A percentile compares a stretch with the other conserved stretches of the same genome.
Evolutionary conservation across 2,888 invertebrate genomes (phyloP).

Genomic region (Unio delphinus): DNA sequence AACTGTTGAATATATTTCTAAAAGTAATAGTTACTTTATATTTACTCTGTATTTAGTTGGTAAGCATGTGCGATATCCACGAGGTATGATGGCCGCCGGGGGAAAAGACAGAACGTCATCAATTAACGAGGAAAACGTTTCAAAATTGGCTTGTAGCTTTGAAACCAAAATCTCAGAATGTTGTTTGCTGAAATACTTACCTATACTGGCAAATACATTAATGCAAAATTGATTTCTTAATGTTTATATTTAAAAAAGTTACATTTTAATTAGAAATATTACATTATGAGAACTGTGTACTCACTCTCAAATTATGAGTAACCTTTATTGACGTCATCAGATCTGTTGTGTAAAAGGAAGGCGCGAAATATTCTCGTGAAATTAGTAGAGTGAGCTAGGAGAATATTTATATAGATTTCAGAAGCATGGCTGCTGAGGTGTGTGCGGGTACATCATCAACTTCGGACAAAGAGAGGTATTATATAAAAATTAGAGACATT

Average conservation of each 20-base stretch:
- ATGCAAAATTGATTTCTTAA: too few species aligned
- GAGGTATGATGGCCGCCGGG: constrained; percentile 63
- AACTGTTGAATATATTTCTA: too few species aligned
- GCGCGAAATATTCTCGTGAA: constrained; percentile 44
- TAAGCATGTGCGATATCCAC: constrained; percentile 41
- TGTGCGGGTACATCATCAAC: constrained; percentile 39
- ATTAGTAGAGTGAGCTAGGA: too few species aligned
- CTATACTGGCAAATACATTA: too few species aligned
- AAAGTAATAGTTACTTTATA: too few species aligned
- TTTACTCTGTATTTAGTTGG: too few species aligned
- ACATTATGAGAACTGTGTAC: too few species aligned
- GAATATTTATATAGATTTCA: constrained; percentile 1
- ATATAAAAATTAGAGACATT: too few species aligned
- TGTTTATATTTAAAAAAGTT: too few species aligned
- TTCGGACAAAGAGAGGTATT: constrained; percentile 45
- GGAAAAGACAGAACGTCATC: constrained; percentile 56
- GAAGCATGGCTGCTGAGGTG: constrained; percentile 26
- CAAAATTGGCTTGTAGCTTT: constrained; percentile 2
- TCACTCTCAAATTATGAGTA: too few species aligned
- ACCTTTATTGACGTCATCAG: constrained; percentile 7
- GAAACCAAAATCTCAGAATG: constrained; percentile 1
- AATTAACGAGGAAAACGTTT: constrained; percentile 2
- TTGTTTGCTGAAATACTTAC: too few species aligned
- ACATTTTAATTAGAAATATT: too few species aligned
- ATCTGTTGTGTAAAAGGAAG: constrained; percentile 31